Percentiles rank a stretch among this genome's conserved stretches.
Evolutionary conservation across 2,888 invertebrate species (phyloP).

Genomic region (Tachystola acroxantha): DNA sequence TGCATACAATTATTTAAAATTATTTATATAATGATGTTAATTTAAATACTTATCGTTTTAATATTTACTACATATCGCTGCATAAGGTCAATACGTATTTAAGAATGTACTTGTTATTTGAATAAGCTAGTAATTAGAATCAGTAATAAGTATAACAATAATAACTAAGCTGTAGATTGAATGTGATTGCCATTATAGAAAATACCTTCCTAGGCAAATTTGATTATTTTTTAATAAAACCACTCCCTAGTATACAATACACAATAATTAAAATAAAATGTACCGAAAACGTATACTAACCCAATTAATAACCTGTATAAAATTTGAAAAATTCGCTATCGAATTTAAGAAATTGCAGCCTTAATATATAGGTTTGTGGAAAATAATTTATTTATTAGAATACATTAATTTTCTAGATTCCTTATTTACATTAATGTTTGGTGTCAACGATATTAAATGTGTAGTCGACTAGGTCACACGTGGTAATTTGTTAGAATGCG

Average conservation of each 20-base stretch:
- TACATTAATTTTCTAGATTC: no score
- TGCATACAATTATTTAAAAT: background rate
- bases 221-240: background rate
- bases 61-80: background rate
- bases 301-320: no score
- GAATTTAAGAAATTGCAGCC: no score
- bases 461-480: constrained; percentile 31
- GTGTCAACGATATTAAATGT: constrained; percentile 24
- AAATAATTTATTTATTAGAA: no score
- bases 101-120: background rate
- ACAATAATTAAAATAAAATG: no score
- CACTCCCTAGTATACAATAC: no score
- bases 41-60: background rate
- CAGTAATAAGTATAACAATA: constrained; percentile 5
- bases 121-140: constrained; percentile 9
- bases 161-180: constrained; percentile 37
- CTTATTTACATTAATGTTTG: background rate
- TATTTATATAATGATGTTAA: no score
- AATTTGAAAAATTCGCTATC: no score
- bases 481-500: constrained; percentile 37
- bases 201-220: constrained; percentile 11
- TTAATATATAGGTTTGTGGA: no score
- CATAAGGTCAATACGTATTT: background rate
- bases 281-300: no score
- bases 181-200: constrained; percentile 42